Conservation (phyloP, 2,888 invertebrate genomes). For the Volucella zonaria region DNA sequence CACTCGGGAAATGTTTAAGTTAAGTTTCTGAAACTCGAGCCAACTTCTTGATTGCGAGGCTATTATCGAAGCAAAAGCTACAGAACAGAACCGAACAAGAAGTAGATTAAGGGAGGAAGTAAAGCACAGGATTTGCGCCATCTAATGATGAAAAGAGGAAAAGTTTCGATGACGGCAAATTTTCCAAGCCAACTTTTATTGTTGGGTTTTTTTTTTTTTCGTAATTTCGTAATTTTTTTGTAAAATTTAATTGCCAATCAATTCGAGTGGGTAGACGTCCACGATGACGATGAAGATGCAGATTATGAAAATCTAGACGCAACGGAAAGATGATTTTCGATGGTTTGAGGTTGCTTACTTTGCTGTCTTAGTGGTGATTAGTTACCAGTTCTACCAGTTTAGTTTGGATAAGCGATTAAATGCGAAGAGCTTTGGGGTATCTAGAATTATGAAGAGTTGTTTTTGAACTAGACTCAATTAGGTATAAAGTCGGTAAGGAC, state of each 20-base stretch:
- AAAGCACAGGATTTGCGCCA: constrained; percentile 8
- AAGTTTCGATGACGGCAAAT: constrained; percentile 68
- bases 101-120: background rate
- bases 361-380: constrained; percentile 1
- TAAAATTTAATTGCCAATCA: constrained; percentile 69
- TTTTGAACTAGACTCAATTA: constrained; percentile 25
- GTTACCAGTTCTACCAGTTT: constrained; percentile 22
- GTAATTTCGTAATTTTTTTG: too few species aligned
- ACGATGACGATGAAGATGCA: constrained; percentile 33
- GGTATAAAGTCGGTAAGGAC: background rate
- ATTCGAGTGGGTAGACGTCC: constrained; percentile 60
- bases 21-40: constrained; percentile 50
- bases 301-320: constrained; percentile 24
- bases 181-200: constrained; percentile 41
- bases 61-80: constrained; percentile 45
- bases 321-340: background rate
- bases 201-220: background rate
- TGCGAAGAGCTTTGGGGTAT: constrained; percentile 6
- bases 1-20: constrained; percentile 49
- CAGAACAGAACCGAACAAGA: constrained; percentile 4
- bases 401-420: constrained; percentile 26
- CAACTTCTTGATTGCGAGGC: constrained; percentile 67
- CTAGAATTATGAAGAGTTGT: constrained; percentile 14
- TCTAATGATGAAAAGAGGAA: constrained; percentile 42
- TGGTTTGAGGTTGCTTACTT: constrained; percentile 3